Evolutionary conservation across 2,113 vertebrate genomes (phyloP).

Genomic region (Protobothrops flavoviridis): DNA sequence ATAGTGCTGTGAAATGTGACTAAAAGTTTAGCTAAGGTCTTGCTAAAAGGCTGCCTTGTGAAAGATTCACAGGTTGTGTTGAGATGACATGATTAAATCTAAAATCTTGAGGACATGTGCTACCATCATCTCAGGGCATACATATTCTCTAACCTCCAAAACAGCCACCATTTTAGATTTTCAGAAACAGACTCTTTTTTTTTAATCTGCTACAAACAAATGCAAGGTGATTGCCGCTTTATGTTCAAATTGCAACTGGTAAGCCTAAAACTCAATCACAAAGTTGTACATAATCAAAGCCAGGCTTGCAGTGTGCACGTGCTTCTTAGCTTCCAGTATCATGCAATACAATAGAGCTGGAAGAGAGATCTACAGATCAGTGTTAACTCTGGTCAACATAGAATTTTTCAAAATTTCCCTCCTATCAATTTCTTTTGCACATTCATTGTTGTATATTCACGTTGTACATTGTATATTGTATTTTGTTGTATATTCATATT

Average conservation of each 20-base stretch:
- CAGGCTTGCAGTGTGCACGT: neutral
- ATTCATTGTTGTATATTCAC: neutral
- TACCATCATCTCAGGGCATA: neutral
- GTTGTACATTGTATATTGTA: too few relatives aligned
- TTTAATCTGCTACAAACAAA: neutral
- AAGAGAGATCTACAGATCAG: neutral
- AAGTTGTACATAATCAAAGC: neutral
- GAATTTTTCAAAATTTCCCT: neutral
- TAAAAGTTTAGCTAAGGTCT: neutral
- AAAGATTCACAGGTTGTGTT: neutral
- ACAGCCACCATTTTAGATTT: neutral
- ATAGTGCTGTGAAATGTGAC: neutral
- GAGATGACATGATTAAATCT: neutral
- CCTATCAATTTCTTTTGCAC: neutral
- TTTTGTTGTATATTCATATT: neutral
- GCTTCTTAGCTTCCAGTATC: neutral
- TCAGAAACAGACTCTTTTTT: neutral
- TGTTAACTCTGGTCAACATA: neutral
- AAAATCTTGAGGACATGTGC: neutral
- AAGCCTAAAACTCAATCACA: neutral
- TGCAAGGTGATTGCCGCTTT: neutral
- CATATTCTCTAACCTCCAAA: neutral
- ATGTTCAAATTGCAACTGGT: neutral
- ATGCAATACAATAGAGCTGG: neutral
- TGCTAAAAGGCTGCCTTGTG: neutral